Evolutionary conservation across 2,888 invertebrate species (phyloP).

Genomic region (Ceramica pisi): DNA sequence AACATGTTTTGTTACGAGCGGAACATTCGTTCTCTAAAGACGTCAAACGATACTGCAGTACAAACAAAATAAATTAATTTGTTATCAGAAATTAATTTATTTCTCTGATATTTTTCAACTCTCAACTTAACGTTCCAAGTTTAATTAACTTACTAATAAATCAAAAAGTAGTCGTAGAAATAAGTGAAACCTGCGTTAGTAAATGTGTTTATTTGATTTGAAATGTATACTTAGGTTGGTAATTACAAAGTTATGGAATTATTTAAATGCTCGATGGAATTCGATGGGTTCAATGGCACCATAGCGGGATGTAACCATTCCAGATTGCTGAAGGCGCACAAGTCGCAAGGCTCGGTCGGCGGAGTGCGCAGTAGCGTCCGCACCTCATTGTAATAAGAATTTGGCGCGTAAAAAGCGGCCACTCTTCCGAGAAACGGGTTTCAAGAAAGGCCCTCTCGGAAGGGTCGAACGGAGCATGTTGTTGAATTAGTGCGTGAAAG

Average conservation of each 20-base stretch:
- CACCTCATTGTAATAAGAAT: constrained; percentile 78
- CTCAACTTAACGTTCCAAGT: neutral
- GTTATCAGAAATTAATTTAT: neutral
- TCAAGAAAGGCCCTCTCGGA: constrained; percentile 77
- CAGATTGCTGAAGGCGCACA: constrained; percentile 69
- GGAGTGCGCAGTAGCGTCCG: constrained; percentile 68
- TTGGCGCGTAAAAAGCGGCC: constrained; percentile 75
- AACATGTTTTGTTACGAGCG: neutral
- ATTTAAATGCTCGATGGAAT: constrained; percentile 47
- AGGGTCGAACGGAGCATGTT: constrained; percentile 67
- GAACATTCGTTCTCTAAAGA: neutral
- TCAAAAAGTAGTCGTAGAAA: neutral
- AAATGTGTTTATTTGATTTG: constrained; percentile 2
- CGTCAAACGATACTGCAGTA: neutral
- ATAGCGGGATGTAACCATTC: constrained; percentile 67
- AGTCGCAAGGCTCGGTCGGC: constrained; percentile 59
- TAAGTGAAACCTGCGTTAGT: constrained; percentile 1
- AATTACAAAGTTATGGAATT: constrained; percentile 28
- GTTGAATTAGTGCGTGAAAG: constrained; percentile 57
- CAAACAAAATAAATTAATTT: constrained; percentile 3
- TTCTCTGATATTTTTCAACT: neutral
- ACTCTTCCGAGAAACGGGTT: constrained; percentile 75
- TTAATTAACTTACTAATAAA: neutral
- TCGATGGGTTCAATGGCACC: constrained; percentile 69
- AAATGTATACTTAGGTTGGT: neutral